A percentile compares a stretch with the other conserved stretches of the same genome.
Conservation (phyloP, 2,888 invertebrate genomes). For the Drosophila fungiperda region DNA sequence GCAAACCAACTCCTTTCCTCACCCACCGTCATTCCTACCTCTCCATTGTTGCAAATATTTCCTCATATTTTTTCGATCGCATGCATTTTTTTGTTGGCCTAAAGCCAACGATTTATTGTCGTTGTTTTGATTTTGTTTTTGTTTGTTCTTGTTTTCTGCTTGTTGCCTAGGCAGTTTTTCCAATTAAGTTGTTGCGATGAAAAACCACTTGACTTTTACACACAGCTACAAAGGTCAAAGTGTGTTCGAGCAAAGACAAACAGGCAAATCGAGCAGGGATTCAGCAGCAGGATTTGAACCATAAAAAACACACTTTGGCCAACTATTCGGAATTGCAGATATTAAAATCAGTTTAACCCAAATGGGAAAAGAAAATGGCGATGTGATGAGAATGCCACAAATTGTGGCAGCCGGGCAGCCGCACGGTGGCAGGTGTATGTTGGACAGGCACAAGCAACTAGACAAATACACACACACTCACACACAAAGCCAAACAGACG, state of each 20-base stretch:
- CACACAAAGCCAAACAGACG: slow-evolving; percentile 40
- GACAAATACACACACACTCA: slow-evolving; percentile 3
- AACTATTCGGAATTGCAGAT: slow-evolving; percentile 19
- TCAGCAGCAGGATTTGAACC: slow-evolving; percentile 1
- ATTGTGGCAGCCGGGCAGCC: slow-evolving; percentile 36
- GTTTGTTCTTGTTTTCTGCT: background rate
- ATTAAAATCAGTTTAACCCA: slow-evolving; percentile 59
- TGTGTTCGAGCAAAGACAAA: slow-evolving; percentile 3
- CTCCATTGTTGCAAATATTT: slow-evolving; percentile 44
- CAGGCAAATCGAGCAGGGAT: slow-evolving; percentile 24
- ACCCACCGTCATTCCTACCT: background rate
- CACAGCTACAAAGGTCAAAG: slow-evolving; percentile 57
- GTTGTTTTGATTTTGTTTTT: slow-evolving; percentile 4
- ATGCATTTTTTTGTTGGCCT: slow-evolving; percentile 42
- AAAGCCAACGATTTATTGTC: slow-evolving; percentile 29
- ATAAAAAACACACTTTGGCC: slow-evolving; percentile 20
- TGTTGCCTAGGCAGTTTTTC: slow-evolving; percentile 48
- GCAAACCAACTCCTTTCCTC: too few species aligned
- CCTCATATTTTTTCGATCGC: slow-evolving; percentile 42
- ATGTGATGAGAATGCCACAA: slow-evolving; percentile 32
- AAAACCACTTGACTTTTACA: slow-evolving; percentile 66
- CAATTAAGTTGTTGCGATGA: slow-evolving; percentile 51
- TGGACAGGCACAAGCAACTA: slow-evolving; percentile 1
- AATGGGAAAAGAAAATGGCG: slow-evolving; percentile 33
- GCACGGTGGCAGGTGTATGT: slow-evolving; percentile 6